phyloP scores from a whole-genome alignment of 1,140 invertebrate species.

The Drosophila leontia region DNA sequence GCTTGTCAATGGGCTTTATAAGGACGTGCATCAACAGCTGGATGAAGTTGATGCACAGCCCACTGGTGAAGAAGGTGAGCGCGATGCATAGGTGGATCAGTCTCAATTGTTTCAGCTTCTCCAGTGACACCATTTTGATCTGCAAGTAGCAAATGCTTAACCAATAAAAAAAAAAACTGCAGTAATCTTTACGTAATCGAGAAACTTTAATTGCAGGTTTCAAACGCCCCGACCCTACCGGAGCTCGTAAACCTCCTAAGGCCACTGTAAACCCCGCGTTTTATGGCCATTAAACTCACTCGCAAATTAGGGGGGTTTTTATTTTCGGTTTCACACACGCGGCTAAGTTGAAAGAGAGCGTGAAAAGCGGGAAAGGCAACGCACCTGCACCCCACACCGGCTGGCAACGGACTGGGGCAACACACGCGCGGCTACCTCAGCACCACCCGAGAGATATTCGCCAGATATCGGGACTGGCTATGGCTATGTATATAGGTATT shows the following conservation, averaged over 20 bases:
- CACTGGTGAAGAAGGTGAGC: slow-evolving; percentile 95
- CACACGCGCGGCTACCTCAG: slow-evolving; percentile 1
- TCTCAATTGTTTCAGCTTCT: slow-evolving; percentile 81
- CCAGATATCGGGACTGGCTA: slow-evolving; percentile 22
- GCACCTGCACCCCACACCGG: slow-evolving; percentile 29
- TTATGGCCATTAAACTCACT: slow-evolving; percentile 22
- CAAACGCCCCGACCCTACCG: not conserved
- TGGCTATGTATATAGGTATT: slow-evolving; percentile 6
- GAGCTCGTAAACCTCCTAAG: slow-evolving; percentile 7
- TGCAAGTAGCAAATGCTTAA: slow-evolving; percentile 7
- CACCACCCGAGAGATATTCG: slow-evolving; percentile 22
- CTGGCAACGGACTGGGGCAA: slow-evolving; percentile 42
- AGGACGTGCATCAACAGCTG: slow-evolving; percentile 92
- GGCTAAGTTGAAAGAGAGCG: slow-evolving; percentile 30
- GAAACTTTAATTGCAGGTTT: slow-evolving; percentile 27
- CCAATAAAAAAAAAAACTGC: slow-evolving; percentile 4
- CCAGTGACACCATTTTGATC: slow-evolving; percentile 65
- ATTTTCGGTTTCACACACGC: slow-evolving; percentile 3
- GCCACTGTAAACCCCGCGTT: not conserved
- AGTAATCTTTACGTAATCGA: slow-evolving; percentile 47
- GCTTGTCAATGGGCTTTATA: slow-evolving; percentile 90
- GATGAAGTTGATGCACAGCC: slow-evolving; percentile 93
- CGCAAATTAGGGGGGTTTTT: not conserved
- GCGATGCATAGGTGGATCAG: slow-evolving; percentile 92
- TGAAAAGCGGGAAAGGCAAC: slow-evolving; percentile 19